phyloP scores from a whole-genome alignment of 2,113 vertebrate genomes.

The Caranx ignobilis region DNA sequence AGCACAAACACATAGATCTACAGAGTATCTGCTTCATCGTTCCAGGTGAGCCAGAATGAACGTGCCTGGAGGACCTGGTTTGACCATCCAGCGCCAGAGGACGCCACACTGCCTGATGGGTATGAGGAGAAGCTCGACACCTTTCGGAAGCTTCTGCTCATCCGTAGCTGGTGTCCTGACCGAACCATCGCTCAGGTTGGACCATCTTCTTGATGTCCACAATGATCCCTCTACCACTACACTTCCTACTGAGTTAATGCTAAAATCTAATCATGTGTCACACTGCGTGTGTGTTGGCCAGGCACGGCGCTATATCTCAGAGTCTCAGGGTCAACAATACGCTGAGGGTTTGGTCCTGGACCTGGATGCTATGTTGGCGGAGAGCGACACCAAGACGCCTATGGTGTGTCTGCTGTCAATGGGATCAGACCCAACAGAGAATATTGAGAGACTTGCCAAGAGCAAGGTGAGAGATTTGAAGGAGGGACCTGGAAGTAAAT shows the following conservation, averaged over 20 bases:
- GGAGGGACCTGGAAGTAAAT: not conserved
- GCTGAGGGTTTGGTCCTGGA: slow-evolving; percentile 87
- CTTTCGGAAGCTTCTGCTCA: slow-evolving; percentile 87
- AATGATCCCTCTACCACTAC: too few relatives aligned
- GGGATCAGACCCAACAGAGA: slow-evolving; percentile 90
- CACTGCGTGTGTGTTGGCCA: slow-evolving; percentile 42
- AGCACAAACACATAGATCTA: not conserved
- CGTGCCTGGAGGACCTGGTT: slow-evolving; percentile 88
- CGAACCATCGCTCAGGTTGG: slow-evolving; percentile 86
- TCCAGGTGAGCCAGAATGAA: slow-evolving; percentile 84
- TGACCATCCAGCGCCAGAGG: slow-evolving; percentile 85
- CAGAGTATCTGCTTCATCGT: not conserved
- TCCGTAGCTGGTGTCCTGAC: slow-evolving; percentile 89
- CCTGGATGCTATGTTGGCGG: slow-evolving; percentile 86
- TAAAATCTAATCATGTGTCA: not conserved
- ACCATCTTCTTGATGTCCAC: not conserved
- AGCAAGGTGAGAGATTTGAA: slow-evolving; percentile 78
- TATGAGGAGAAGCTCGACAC: slow-evolving; percentile 85
- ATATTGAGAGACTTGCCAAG: slow-evolving; percentile 87
- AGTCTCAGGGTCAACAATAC: slow-evolving; percentile 85
- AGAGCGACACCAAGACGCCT: slow-evolving; percentile 85
- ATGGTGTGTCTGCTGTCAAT: slow-evolving; percentile 88
- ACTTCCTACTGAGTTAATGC: too few relatives aligned
- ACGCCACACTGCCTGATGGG: slow-evolving; percentile 83
- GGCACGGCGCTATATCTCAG: slow-evolving; percentile 87